Evolutionary conservation across 2,888 invertebrate species (phyloP).

Genomic region (Macaria notata): DNA sequence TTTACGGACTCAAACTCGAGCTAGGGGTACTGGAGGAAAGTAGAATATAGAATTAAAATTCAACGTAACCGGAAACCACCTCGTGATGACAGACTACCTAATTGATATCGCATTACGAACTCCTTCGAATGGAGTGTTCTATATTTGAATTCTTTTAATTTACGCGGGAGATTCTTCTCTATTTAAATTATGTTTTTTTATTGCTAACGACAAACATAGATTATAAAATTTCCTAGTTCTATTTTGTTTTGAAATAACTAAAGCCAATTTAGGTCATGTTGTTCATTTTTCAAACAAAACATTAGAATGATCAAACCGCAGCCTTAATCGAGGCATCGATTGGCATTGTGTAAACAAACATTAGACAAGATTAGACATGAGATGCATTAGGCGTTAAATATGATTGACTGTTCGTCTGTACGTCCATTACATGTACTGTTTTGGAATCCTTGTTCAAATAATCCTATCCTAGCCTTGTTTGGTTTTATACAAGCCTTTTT

Average conservation of each 20-base stretch:
- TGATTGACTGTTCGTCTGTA: slow-evolving; percentile 55
- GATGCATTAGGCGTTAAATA: slow-evolving; percentile 61
- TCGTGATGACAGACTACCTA: slow-evolving; percentile 64
- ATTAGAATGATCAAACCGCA: slow-evolving; percentile 19
- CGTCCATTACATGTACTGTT: slow-evolving; percentile 46
- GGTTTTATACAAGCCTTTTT: no score
- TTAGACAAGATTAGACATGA: slow-evolving; percentile 40
- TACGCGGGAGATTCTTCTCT: slow-evolving; percentile 3
- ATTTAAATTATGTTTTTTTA: neutral
- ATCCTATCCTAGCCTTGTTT: no score
- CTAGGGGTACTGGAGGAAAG: slow-evolving; percentile 40
- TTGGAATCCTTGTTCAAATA: no score
- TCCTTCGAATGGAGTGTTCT: slow-evolving; percentile 58
- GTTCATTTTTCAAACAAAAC: slow-evolving; percentile 16
- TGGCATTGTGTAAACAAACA: slow-evolving; percentile 62
- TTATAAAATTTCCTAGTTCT: neutral
- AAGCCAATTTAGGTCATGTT: slow-evolving; percentile 16
- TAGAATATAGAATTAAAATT: slow-evolving; percentile 48
- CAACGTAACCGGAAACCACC: slow-evolving; percentile 53
- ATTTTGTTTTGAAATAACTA: slow-evolving; percentile 12
- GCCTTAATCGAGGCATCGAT: slow-evolving; percentile 35
- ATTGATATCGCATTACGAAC: slow-evolving; percentile 71
- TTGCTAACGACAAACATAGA: slow-evolving; percentile 1
- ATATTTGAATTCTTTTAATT: slow-evolving; percentile 44
- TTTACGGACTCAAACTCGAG: no score